Conservation (phyloP, 2,888 invertebrate genomes). For the Scaptodrosophila latifasciaeformis region DNA sequence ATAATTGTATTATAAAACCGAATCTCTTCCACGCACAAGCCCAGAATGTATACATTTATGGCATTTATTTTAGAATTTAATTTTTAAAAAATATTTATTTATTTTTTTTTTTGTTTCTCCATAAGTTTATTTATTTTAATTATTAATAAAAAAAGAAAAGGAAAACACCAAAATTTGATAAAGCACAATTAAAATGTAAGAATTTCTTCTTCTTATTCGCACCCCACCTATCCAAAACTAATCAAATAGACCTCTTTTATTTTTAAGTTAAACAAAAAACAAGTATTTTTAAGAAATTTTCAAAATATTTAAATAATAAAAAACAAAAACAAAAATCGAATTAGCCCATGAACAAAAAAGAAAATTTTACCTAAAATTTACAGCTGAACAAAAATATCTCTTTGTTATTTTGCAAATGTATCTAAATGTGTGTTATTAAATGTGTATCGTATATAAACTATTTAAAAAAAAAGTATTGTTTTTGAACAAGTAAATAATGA, state of each 20-base stretch:
- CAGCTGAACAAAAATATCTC: too few relatives aligned
- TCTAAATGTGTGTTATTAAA: conserved; percentile 54
- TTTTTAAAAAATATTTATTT: too few relatives aligned
- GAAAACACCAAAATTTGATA: conserved; percentile 43
- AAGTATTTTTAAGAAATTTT: conserved; percentile 31
- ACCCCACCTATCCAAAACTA: conserved; percentile 9
- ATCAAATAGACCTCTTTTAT: conserved; percentile 33
- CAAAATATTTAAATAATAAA: conserved; percentile 14
- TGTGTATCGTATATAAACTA: conserved; percentile 38
- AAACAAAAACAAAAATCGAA: conserved; percentile 10
- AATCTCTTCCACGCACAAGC: conserved; percentile 39
- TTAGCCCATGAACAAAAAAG: too few relatives aligned
- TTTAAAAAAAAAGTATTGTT: too few relatives aligned
- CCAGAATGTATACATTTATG: conserved; percentile 28
- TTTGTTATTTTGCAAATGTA: conserved; percentile 30
- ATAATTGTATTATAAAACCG: conserved; percentile 36
- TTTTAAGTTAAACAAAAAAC: conserved; percentile 28
- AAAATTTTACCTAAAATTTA: conserved; percentile 15
- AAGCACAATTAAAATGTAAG: too few relatives aligned
- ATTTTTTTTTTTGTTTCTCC: too few relatives aligned
- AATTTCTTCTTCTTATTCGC: too few relatives aligned
- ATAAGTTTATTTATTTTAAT: conserved; percentile 48
- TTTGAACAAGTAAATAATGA: too few relatives aligned
- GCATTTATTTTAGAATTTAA: conserved; percentile 50
- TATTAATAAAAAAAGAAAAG: conserved; percentile 17